Evolutionary conservation across 2,888 invertebrate species (phyloP).

Genomic region (Andrena marginata): DNA sequence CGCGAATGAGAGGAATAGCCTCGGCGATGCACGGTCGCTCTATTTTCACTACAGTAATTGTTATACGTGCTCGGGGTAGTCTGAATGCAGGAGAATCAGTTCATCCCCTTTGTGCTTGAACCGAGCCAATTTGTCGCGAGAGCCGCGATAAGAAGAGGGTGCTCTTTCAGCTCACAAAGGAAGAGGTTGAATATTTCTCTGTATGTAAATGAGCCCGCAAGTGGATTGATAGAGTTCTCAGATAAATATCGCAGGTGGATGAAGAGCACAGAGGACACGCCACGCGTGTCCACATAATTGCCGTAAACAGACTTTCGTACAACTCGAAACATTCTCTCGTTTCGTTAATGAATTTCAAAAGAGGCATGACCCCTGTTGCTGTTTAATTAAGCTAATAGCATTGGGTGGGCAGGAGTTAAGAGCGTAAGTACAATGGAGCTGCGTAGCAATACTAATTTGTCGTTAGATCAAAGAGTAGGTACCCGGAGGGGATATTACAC

Average conservation of each 20-base stretch:
- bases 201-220: not conserved
- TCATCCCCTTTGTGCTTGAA: conserved; percentile 25
- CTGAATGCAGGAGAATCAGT: not conserved
- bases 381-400: too few relatives aligned
- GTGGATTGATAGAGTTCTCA: not conserved
- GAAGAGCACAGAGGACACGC: not conserved
- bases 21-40: conserved; percentile 41
- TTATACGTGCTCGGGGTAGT: conserved; percentile 24
- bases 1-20: conserved; percentile 46
- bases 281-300: too few relatives aligned
- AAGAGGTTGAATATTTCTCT: not conserved
- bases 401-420: too few relatives aligned
- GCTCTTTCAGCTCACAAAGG: conserved; percentile 13
- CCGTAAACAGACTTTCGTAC: too few relatives aligned
- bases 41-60: conserved; percentile 28
- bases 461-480: not conserved
- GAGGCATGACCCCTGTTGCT: too few relatives aligned
- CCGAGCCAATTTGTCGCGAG: not conserved
- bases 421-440: not conserved
- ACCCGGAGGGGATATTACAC: not conserved
- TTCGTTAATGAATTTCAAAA: too few relatives aligned
- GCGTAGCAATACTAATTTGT: not conserved
- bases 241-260: too few relatives aligned
- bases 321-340: too few relatives aligned
- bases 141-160: conserved; percentile 4